phyloP scores from a whole-genome alignment of 1,140 invertebrate species.

The Drosophila truncata region DNA sequence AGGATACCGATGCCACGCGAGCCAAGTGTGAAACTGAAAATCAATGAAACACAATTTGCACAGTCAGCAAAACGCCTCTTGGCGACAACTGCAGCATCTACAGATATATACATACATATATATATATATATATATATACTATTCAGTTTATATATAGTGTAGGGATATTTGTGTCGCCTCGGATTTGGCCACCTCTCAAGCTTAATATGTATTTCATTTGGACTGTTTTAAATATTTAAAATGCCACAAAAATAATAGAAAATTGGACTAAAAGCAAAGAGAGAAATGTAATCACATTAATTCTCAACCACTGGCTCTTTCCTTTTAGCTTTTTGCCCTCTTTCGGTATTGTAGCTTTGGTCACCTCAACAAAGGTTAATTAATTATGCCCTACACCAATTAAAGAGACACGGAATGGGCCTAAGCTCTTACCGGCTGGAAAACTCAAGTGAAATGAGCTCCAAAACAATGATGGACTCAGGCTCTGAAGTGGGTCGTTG shows the following conservation, averaged over 20 bases:
- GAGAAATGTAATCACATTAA: constrained; percentile 71
- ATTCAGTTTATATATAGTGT: background rate
- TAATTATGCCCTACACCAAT: constrained; percentile 68
- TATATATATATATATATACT: background rate
- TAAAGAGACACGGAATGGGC: constrained; percentile 57
- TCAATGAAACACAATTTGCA: constrained; percentile 72
- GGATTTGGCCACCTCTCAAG: constrained; percentile 28
- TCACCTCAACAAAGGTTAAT: constrained; percentile 67
- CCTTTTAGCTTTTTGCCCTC: constrained; percentile 21
- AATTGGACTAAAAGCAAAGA: constrained; percentile 23
- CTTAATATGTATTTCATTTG: constrained; percentile 61
- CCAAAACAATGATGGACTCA: constrained; percentile 7
- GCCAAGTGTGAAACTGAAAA: constrained; percentile 61
- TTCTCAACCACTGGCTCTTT: constrained; percentile 32
- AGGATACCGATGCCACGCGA: constrained; percentile 33
- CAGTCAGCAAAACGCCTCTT: constrained; percentile 57
- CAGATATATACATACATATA: constrained; percentile 2
- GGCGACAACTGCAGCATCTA: constrained; percentile 50
- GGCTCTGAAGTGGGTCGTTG: background rate
- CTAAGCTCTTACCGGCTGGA: constrained; percentile 38
- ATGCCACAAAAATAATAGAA: constrained; percentile 30
- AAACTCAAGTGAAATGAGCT: constrained; percentile 19
- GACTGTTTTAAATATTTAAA: constrained; percentile 70
- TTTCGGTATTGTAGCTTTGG: constrained; percentile 44
- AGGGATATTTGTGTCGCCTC: constrained; percentile 8